These are phyloP conservation scores for Pseudomyrmex sp. DNA, from an alignment of 1,140 invertebrate genomes.

Conservation along the genomic window DNA sequence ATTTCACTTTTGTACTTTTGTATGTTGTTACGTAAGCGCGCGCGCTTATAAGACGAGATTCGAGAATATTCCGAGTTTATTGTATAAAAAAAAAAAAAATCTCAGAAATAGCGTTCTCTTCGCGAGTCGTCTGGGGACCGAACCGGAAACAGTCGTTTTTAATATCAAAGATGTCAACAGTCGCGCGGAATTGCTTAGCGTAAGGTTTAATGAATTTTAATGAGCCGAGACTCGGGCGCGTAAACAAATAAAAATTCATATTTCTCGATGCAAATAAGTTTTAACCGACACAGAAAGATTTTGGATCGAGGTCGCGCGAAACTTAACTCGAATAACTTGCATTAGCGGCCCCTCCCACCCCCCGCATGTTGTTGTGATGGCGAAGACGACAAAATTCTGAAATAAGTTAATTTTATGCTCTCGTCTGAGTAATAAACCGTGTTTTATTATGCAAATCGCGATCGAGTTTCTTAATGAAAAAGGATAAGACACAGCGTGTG, in stretches of 20 bases:
- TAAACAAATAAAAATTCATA: slow-evolving; percentile 14
- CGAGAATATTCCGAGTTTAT: background rate
- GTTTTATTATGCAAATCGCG: slow-evolving; percentile 39
- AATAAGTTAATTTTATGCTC: background rate
- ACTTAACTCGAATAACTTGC: background rate
- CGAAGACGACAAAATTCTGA: background rate
- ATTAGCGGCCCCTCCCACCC: too few relatives aligned
- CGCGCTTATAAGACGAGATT: background rate
- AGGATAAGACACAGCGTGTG: background rate
- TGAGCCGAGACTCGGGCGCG: background rate
- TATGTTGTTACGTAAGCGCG: background rate
- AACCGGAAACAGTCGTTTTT: slow-evolving; percentile 11
- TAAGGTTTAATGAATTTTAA: background rate
- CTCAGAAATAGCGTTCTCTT: background rate
- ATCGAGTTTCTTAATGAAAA: slow-evolving; percentile 40
- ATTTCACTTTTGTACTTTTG: slow-evolving; percentile 20
- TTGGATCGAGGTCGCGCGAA: background rate
- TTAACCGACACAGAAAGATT: background rate
- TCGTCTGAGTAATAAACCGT: background rate
- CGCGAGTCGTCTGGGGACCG: background rate
- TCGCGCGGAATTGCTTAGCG: background rate
- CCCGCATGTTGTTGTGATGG: too few relatives aligned
- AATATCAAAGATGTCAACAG: background rate
- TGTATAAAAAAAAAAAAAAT: slow-evolving; percentile 2
- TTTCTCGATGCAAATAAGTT: background rate